Conservation (phyloP, 1,140 invertebrate genomes). For the Vanessa tameamea region DNA sequence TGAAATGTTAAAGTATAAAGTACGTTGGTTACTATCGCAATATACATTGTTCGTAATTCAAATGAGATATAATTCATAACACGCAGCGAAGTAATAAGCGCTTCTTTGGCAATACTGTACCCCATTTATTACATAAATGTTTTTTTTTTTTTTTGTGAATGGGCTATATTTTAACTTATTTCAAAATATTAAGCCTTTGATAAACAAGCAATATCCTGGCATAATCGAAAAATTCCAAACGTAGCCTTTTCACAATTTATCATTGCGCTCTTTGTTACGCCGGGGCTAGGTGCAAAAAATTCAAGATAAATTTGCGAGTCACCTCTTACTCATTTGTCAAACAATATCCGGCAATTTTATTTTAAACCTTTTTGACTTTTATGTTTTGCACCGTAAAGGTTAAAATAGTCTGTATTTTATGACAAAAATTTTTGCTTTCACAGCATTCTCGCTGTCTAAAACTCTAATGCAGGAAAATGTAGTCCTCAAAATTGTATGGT, state of each 20-base stretch:
- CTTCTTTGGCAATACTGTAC: not conserved
- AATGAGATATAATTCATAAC: not conserved
- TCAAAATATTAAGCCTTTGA: conserved; percentile 45
- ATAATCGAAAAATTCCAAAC: conserved; percentile 67
- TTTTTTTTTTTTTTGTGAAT: not conserved
- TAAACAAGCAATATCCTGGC: conserved; percentile 53
- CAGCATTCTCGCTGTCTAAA: conserved; percentile 20
- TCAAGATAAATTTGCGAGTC: conserved; percentile 66
- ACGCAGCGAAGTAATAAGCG: not conserved
- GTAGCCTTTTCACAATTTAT: conserved; percentile 63
- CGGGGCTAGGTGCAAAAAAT: conserved; percentile 63
- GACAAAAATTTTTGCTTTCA: conserved; percentile 15
- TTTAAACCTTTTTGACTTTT: conserved; percentile 26
- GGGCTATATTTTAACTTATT: not conserved
- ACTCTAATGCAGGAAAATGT: conserved; percentile 29
- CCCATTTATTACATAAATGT: not conserved
- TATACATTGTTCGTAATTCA: too few species aligned
- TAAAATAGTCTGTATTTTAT: conserved; percentile 14
- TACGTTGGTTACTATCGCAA: not conserved
- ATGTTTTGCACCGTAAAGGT: conserved; percentile 13
- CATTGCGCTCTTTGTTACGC: conserved; percentile 56
- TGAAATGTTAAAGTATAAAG: not conserved
- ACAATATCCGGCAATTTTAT: conserved; percentile 41
- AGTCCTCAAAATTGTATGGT: conserved; percentile 27
- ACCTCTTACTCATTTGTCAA: conserved; percentile 31